Percentiles rank a stretch among this genome's conserved stretches.
Evolutionary conservation across 2,113 vertebrate genomes (phyloP).

Genomic region (Tragelaphus buxtoni): DNA sequence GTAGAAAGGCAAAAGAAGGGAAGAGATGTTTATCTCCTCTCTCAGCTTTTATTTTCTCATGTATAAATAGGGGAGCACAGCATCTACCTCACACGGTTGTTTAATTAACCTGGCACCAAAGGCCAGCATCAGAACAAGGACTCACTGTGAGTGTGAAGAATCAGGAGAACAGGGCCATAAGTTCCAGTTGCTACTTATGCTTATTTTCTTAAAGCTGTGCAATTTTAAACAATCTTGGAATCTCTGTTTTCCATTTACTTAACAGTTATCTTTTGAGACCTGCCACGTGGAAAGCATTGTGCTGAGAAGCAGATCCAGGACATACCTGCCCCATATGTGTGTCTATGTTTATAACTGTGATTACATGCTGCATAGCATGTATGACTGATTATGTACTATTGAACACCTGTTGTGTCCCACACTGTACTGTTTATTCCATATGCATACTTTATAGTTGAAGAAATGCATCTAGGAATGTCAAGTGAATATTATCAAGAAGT

Average conservation of each 20-base stretch:
- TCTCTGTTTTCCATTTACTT: neutral
- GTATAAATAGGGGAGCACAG: neutral
- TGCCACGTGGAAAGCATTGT: neutral
- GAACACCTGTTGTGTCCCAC: neutral
- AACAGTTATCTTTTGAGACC: neutral
- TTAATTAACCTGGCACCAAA: neutral
- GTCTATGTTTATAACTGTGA: neutral
- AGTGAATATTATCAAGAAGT: neutral
- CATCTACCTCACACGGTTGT: neutral
- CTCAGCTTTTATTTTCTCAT: neutral
- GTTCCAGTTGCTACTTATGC: neutral
- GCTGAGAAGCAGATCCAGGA: no score
- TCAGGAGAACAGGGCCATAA: accelerated
- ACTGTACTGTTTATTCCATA: accelerated
- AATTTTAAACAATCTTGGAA: neutral
- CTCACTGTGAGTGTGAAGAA: neutral
- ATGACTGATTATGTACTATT: no score
- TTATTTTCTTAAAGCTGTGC: neutral
- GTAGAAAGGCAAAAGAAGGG: neutral
- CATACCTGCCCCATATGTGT: neutral
- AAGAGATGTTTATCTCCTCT: neutral
- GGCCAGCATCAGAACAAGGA: neutral
- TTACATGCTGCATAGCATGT: neutral
- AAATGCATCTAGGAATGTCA: neutral
- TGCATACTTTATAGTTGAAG: neutral